phyloP scores from a whole-genome alignment of 2,888 invertebrate genomes.

The Drosophila anomalata region DNA sequence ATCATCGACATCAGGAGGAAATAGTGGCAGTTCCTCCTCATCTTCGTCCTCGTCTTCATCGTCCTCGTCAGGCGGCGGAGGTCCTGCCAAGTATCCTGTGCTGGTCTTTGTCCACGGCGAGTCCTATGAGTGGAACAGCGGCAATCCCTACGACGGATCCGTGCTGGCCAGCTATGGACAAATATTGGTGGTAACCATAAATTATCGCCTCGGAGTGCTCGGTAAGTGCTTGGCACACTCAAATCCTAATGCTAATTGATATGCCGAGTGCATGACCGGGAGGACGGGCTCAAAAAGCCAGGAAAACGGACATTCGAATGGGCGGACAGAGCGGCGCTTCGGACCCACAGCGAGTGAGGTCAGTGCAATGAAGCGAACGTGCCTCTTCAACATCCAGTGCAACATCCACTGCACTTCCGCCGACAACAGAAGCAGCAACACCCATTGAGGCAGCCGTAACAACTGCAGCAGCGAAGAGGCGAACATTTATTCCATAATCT shows the following conservation, averaged over 20 bases:
- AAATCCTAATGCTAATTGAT: conserved; percentile 69
- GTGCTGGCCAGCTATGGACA: conserved; percentile 97
- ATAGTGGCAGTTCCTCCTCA: conserved; percentile 52
- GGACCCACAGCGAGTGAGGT: conserved; percentile 23
- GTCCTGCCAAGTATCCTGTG: conserved; percentile 90
- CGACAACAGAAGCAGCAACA: conserved; percentile 44
- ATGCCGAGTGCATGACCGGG: conserved; percentile 58
- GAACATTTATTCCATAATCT: conserved; percentile 55
- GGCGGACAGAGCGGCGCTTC: neutral
- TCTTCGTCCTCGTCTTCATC: conserved; percentile 85
- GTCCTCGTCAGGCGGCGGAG: conserved; percentile 78
- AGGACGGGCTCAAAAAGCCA: neutral
- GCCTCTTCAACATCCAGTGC: conserved; percentile 25
- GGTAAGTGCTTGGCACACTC: conserved; percentile 86
- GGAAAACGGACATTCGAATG: neutral
- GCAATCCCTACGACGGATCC: conserved; percentile 98
- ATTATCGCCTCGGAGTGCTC: conserved; percentile 92
- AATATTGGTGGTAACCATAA: conserved; percentile 94
- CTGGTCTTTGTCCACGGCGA: conserved; percentile 97
- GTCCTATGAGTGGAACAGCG: conserved; percentile 98
- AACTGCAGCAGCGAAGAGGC: conserved; percentile 37
- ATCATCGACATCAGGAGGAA: conserved; percentile 40
- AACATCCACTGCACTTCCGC: conserved; percentile 55
- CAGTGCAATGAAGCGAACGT: conserved; percentile 57
- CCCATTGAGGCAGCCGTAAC: conserved; percentile 22